A percentile compares a stretch with the other conserved stretches of the same genome.
phyloP scores from a whole-genome alignment of 2,797 vertebrate species.

The Sebastes hopkinsi region DNA sequence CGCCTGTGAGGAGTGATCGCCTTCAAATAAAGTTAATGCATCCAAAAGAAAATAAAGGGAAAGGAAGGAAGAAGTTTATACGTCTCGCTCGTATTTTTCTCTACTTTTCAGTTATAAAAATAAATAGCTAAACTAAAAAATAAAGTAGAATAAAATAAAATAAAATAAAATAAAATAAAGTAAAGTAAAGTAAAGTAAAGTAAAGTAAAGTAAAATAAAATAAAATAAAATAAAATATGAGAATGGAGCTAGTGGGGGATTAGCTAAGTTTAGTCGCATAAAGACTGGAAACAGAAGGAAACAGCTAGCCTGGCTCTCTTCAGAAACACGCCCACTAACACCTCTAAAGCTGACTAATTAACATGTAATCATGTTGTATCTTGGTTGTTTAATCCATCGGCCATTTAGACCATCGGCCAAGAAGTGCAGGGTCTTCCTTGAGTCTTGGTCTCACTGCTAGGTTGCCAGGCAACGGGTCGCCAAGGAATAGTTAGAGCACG shows the following conservation, averaged over 20 bases:
- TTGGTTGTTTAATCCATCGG: background rate
- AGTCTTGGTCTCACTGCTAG: background rate
- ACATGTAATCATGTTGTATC: background rate
- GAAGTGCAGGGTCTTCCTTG: background rate
- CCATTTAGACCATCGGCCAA: background rate
- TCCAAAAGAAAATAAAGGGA: background rate
- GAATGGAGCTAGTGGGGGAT: background rate
- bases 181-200: fast-evolving
- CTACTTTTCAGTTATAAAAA: background rate
- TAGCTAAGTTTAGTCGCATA: background rate
- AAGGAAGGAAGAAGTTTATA: background rate
- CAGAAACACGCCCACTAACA: background rate
- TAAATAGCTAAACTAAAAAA: no score
- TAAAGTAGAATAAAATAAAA: background rate
- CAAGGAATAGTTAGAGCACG: background rate
- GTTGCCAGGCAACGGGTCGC: background rate
- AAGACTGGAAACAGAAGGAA: background rate
- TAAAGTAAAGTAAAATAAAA: background rate
- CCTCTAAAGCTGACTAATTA: background rate
- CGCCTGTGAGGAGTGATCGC: background rate
- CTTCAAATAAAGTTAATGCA: conserved; percentile 7
- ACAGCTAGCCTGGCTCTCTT: no score
- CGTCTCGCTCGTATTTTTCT: background rate
- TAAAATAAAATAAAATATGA: background rate
- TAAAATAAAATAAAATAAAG: no score